A percentile compares a stretch with the other conserved stretches of the same genome.
Evolutionary conservation across 2,113 vertebrate species (phyloP).

Genomic region (Chaetorhynchus papuensis): DNA sequence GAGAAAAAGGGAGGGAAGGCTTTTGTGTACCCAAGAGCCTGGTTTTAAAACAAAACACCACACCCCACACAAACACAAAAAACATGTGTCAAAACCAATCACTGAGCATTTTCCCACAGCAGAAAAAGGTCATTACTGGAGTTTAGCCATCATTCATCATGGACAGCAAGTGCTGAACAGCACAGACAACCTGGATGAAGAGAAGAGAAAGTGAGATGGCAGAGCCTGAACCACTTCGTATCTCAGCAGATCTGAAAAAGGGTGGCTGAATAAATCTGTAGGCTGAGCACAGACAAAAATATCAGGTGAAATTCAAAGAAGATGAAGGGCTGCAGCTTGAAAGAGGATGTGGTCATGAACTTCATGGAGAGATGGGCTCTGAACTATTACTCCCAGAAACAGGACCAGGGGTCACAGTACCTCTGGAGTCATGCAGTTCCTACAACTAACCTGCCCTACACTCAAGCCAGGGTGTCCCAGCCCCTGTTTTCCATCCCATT

Average conservation of each 20-base stretch:
- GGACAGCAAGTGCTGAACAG: background rate
- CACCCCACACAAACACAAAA: background rate
- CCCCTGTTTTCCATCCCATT: background rate
- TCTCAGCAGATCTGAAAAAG: background rate
- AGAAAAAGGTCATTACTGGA: background rate
- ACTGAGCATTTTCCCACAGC: background rate
- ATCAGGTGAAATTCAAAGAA: background rate
- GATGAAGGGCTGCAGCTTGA: background rate
- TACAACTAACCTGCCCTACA: fast-evolving
- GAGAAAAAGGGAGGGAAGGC: background rate
- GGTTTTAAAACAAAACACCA: background rate
- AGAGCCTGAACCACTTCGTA: background rate
- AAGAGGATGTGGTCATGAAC: background rate
- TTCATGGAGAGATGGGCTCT: background rate
- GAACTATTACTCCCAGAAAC: background rate
- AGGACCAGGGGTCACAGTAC: background rate
- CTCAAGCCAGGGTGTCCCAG: background rate
- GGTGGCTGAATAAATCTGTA: background rate
- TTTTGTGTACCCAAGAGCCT: background rate
- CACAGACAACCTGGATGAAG: background rate
- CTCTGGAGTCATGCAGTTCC: background rate
- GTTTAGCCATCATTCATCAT: background rate
- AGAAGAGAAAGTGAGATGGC: background rate
- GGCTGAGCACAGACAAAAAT: background rate
- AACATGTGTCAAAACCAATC: background rate